Percentiles rank a stretch among this genome's conserved stretches.
These are phyloP conservation scores for Nyctalus aviator DNA, from an alignment of 2,797 vertebrate species.

Conservation along the genomic window DNA sequence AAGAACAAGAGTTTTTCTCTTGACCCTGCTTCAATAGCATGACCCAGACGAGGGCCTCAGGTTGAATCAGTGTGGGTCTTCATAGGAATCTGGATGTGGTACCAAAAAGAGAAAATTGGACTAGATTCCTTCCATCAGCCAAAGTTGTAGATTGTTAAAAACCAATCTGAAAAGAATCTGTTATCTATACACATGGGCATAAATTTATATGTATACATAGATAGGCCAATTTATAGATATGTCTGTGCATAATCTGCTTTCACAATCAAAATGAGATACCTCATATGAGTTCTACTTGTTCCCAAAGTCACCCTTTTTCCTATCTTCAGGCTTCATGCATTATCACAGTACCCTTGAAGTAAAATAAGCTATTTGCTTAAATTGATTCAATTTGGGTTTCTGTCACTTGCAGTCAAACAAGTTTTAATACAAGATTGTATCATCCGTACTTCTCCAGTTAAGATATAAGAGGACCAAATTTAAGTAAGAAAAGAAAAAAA, in stretches of 20 bases:
- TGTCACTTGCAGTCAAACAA: background rate
- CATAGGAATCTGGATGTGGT: background rate
- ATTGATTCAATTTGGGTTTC: background rate
- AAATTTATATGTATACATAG: background rate
- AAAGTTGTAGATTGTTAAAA: conserved; percentile 1
- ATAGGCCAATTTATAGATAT: background rate
- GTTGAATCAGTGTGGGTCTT: background rate
- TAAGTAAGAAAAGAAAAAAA: conserved; percentile 18
- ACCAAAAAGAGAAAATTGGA: conserved; percentile 9
- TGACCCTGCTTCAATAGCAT: background rate
- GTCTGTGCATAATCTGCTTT: background rate
- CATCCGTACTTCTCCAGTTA: background rate
- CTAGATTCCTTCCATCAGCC: background rate
- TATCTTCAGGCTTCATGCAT: background rate
- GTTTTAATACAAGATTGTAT: conserved; percentile 5
- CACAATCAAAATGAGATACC: background rate
- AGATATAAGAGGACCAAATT: background rate
- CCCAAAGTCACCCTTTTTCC: background rate
- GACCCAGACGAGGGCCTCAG: background rate
- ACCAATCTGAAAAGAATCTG: conserved; percentile 14
- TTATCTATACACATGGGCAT: background rate
- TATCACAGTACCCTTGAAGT: background rate
- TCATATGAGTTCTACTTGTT: background rate
- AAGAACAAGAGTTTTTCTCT: background rate
- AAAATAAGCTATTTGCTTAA: conserved; percentile 34